Percentiles rank a stretch among this genome's conserved stretches.
Conservation (phyloP, 2,888 invertebrate species). For the Folsomia manolachei region DNA sequence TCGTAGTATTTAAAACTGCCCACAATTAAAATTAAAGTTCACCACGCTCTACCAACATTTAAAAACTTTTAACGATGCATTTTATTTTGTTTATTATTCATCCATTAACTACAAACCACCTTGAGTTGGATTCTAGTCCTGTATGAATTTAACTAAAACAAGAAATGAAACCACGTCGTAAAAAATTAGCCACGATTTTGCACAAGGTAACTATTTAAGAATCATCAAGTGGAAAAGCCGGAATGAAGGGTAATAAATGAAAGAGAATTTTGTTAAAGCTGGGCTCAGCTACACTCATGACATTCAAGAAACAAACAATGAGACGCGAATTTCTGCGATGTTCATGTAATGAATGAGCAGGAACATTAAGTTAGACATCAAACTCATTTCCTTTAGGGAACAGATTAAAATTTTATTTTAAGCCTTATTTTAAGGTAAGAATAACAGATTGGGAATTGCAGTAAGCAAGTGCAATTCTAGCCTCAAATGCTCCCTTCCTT, state of each 20-base stretch:
- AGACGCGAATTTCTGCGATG: too few relatives aligned
- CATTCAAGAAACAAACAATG: not conserved
- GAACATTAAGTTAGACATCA: too few relatives aligned
- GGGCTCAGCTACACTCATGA: not conserved
- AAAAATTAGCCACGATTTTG: not conserved
- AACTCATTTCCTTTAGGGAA: not conserved
- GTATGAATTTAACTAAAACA: not conserved
- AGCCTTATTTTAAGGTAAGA: not conserved
- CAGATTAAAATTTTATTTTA: not conserved
- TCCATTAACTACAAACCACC: too few relatives aligned
- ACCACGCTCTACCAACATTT: not conserved
- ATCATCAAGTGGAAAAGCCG: not conserved
- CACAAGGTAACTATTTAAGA: not conserved
- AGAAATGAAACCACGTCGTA: not conserved
- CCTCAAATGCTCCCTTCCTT: not conserved
- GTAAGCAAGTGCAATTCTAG: too few relatives aligned
- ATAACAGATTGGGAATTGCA: too few relatives aligned
- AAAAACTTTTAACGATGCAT: not conserved
- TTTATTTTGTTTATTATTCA: not conserved
- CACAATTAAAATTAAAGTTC: not conserved
- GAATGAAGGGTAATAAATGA: not conserved
- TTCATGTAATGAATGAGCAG: too few relatives aligned
- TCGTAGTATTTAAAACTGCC: too few relatives aligned
- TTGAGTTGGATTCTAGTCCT: not conserved
- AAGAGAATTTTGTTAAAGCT: not conserved